Base-by-base conservation (phyloP, 1,140 invertebrate species). In the Dermatophagoides farinae region DNA sequence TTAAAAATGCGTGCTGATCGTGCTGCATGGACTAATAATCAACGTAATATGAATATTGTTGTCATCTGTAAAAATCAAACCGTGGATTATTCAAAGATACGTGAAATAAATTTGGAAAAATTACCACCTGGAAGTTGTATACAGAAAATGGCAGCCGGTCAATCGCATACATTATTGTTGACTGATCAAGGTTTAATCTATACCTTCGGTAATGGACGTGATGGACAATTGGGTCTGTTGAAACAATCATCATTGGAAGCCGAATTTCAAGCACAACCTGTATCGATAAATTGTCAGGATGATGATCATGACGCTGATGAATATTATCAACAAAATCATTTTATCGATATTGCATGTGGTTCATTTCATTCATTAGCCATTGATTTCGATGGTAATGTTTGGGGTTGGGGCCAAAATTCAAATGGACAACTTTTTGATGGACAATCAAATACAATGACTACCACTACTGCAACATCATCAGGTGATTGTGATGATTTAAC, bases 141-240 rank as follows among this genome's bases (percentile, higher is more conserved):
- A 43, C 62, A 68, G 22, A 64, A 81, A 77, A 75, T 82, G 65
- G 72, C 77, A 61, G 79, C 79, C 66, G 83, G 83, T 16, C 80
- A 77, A 66, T 78, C 81, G 65, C 83, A 85, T 67, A 79, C 77
- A 52, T 74, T 77, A 16, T 65, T 83, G n/a, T 65, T 84, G 38
- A 82, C 80, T 5, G 74, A 75, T 52, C 75, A 78, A 64, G 81
- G 80, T 16, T 75, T 74, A 38, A 71, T 83, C 2, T 84, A 79
- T 65, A 76, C 77, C 1, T 84, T 82, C 81, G 83, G 83, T 37
- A 71, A 78, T 44, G 83, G 82, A 70, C 68, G 80, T 18, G 81
- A 83, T 67, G 82, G 80, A 16, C 82, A 84, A 69, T 70, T 83
- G 60, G 82, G 82, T n/a, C 78, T 77, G 62, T 76, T 77, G 43